phyloP scores from a whole-genome alignment of 2,113 vertebrate genomes.

The Malurus melanocephalus region DNA sequence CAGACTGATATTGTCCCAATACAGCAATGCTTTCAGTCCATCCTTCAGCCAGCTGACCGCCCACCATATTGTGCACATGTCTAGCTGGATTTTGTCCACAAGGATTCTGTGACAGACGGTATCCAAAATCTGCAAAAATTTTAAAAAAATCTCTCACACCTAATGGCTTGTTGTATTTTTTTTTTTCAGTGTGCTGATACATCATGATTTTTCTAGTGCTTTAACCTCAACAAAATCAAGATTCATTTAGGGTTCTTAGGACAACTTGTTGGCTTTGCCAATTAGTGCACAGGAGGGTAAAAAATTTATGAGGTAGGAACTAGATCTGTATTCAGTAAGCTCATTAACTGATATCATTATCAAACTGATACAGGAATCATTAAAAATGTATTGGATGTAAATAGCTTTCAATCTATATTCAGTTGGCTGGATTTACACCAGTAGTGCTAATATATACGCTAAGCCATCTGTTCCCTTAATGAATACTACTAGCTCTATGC shows the following conservation, averaged over 20 bases:
- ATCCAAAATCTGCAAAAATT: neutral
- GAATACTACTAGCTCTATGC: neutral
- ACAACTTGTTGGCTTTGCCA: conserved; percentile 7
- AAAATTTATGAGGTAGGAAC: conserved; percentile 30
- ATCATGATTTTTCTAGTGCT: neutral
- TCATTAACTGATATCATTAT: conserved; percentile 59
- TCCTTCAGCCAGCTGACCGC: neutral
- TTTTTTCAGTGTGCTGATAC: neutral
- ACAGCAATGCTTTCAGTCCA: neutral
- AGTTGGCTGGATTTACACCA: conserved; percentile 24
- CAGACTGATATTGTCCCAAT: neutral
- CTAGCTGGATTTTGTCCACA: neutral
- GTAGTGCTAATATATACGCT: conserved; percentile 18
- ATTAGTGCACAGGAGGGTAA: neutral
- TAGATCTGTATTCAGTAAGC: conserved; percentile 22
- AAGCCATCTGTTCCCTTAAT: neutral
- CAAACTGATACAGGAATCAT: conserved; percentile 50
- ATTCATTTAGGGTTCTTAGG: neutral
- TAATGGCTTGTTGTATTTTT: neutral
- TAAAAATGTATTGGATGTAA: conserved; percentile 59
- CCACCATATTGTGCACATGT: neutral
- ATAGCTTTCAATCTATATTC: conserved; percentile 47
- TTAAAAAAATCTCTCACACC: neutral
- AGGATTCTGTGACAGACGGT: neutral
- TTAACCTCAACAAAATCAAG: neutral